Percentiles rank a stretch among this genome's conserved stretches.
Evolutionary conservation across 2,797 vertebrate species (phyloP).

Genomic region (Myotis myotis): DNA sequence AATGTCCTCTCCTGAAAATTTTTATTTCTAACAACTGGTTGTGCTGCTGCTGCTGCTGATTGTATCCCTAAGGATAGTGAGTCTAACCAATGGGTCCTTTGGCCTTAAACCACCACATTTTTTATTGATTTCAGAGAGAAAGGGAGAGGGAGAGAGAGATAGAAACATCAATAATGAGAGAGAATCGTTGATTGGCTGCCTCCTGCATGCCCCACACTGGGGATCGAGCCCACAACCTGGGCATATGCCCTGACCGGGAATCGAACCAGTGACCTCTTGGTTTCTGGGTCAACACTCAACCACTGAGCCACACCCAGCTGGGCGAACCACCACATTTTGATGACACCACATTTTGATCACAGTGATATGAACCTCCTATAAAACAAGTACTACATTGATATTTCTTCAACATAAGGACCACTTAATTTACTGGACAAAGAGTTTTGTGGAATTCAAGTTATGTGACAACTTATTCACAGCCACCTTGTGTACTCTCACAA

Average conservation of each 20-base stretch:
- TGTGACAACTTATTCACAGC: background rate
- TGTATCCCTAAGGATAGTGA: background rate
- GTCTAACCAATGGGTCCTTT: background rate
- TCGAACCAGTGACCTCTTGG: no score
- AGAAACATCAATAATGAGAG: no score
- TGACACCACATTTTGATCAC: background rate
- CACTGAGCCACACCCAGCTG: no score
- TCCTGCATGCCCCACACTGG: no score
- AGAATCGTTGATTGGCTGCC: no score
- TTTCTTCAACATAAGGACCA: background rate
- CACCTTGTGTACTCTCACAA: background rate
- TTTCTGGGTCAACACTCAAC: no score
- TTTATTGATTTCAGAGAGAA: no score
- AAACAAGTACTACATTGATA: background rate
- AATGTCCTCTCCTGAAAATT: background rate
- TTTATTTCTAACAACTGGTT: background rate
- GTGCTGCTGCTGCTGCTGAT: background rate
- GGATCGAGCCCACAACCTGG: no score
- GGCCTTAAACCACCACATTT: background rate
- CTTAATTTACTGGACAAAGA: background rate
- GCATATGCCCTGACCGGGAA: no score
- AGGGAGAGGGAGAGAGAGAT: no score
- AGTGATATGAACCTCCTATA: background rate
- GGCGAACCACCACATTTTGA: background rate
- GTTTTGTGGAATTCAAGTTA: slow-evolving; percentile 39